These are phyloP conservation scores for Buceros bicornis DNA, from an alignment of 2,797 vertebrate species.

Conservation along the genomic window DNA sequence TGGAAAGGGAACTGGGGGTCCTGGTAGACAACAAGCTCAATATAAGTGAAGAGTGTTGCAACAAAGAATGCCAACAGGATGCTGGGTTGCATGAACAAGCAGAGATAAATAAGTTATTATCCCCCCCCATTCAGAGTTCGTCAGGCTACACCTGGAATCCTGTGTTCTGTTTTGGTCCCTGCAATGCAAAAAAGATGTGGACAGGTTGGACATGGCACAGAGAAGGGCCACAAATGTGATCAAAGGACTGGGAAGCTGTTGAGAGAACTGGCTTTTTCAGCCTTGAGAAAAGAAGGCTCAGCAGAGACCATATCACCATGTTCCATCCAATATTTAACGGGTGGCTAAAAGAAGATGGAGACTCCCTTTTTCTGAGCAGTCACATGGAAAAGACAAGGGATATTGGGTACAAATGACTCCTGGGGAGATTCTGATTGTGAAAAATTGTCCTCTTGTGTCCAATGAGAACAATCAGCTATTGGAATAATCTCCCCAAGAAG, in stretches of 20 bases:
- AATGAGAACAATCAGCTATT: neutral
- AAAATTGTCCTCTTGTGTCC: too few relatives aligned
- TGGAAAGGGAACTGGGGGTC: too few relatives aligned
- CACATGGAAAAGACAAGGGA: neutral
- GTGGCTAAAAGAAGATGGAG: neutral
- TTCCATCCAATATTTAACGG: neutral
- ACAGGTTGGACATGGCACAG: neutral
- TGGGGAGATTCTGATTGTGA: neutral
- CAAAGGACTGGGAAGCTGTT: neutral
- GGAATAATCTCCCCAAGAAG: neutral
- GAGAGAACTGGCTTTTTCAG: neutral
- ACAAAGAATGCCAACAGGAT: neutral
- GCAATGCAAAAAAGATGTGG: neutral
- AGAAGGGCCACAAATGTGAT: too few relatives aligned
- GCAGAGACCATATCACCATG: neutral
- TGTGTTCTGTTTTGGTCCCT: neutral
- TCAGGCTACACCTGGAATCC: neutral
- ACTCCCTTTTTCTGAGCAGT: neutral
- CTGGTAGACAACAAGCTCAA: too few relatives aligned
- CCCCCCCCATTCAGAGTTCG: neutral
- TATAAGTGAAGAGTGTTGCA: neutral
- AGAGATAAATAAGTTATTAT: neutral
- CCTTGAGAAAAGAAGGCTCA: neutral
- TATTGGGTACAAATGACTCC: neutral
- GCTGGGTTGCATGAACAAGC: too few relatives aligned